Conservation (phyloP, 2,113 vertebrate genomes). For the Tychaedon coryphoeus region DNA sequence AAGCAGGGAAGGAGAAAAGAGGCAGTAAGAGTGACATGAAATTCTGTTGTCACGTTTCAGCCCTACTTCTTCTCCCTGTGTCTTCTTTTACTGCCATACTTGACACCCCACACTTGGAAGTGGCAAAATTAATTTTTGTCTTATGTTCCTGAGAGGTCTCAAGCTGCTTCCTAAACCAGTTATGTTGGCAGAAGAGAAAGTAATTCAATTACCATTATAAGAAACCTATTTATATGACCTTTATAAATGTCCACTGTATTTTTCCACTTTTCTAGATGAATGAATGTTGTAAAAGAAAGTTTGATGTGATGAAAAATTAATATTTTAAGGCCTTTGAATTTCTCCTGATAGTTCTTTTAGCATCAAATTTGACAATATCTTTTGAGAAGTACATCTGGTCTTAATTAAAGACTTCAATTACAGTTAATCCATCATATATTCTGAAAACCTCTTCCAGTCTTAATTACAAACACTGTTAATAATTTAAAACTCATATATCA, state of each 20-base stretch:
- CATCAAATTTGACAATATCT: not conserved
- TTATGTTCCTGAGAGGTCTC: not conserved
- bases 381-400: not conserved
- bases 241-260: conserved; percentile 30
- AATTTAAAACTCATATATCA: conserved; percentile 28
- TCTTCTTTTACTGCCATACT: not conserved
- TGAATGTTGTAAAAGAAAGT: not conserved
- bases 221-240: conserved; percentile 35
- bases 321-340: conserved; percentile 11
- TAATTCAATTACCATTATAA: conserved; percentile 3
- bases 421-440: not conserved
- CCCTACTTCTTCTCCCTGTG: not conserved
- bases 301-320: conserved; percentile 38
- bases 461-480: conserved; percentile 46
- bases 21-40: not conserved
- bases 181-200: conserved; percentile 6
- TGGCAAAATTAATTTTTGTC: not conserved
- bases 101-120: not conserved
- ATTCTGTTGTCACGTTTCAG: not conserved
- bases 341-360: not conserved
- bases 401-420: conserved; percentile 30
- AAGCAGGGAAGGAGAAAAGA: not conserved
- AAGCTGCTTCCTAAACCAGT: not conserved
- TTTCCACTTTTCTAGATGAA: conserved; percentile 36
- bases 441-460: conserved; percentile 5